Evolutionary conservation across 2,113 vertebrate genomes (phyloP).

Genomic region (Sorex araneus): DNA sequence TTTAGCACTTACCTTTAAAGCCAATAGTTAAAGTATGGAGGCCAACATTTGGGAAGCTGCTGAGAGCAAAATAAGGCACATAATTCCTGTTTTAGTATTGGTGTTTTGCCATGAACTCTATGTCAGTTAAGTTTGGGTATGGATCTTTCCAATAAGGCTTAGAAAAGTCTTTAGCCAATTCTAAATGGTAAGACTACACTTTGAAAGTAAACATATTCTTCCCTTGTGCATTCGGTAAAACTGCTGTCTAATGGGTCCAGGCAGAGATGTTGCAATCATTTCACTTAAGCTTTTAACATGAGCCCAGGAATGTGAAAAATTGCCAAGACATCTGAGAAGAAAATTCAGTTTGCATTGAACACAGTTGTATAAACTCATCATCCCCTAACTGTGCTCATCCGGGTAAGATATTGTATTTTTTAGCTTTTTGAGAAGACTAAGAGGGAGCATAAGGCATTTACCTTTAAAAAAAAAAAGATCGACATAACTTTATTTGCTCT

Average conservation of each 20-base stretch:
- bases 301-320: conserved; percentile 60
- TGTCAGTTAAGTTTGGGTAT: conserved; percentile 18
- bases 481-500: conserved; percentile 15
- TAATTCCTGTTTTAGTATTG: conserved; percentile 13
- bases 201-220: conserved; percentile 42
- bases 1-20: background rate
- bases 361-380: conserved; percentile 33
- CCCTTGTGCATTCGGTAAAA: conserved; percentile 26
- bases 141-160: background rate
- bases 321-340: conserved; percentile 64
- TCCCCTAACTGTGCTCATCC: background rate
- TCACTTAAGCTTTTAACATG: conserved; percentile 33
- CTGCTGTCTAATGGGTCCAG: background rate
- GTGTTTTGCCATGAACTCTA: conserved; percentile 16
- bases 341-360: conserved; percentile 38
- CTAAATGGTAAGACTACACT: conserved; percentile 15
- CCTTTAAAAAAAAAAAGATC: background rate
- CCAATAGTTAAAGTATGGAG: conserved; percentile 8
- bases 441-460: background rate
- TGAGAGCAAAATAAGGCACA: conserved; percentile 42
- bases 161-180: conserved; percentile 7
- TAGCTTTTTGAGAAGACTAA: conserved; percentile 14
- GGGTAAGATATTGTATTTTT: conserved; percentile 3
- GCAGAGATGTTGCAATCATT: background rate
- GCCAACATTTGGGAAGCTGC: background rate